phyloP scores from a whole-genome alignment of 1,140 invertebrate species.

The Drosophila arizonae region DNA sequence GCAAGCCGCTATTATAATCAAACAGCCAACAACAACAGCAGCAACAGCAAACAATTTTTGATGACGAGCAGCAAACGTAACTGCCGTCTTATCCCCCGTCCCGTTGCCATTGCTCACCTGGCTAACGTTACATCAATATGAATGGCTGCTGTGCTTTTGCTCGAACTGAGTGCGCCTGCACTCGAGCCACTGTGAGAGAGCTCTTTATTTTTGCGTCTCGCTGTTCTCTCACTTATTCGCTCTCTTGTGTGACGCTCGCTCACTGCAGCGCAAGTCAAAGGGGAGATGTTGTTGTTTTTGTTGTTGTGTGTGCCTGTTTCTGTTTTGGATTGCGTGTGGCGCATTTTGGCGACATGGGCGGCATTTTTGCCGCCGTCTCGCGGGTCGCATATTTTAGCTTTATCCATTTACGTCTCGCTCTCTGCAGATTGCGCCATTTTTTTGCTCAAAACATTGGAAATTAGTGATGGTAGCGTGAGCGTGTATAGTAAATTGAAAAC shows the following conservation, averaged over 20 bases:
- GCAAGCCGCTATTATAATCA: conserved; percentile 72
- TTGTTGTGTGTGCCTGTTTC: conserved; percentile 38
- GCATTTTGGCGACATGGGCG: conserved; percentile 77
- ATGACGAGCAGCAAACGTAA: conserved; percentile 52
- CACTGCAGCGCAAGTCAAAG: conserved; percentile 33
- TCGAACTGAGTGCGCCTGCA: conserved; percentile 42
- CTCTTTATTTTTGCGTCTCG: conserved; percentile 12
- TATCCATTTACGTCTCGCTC: conserved; percentile 62
- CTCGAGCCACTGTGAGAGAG: conserved; percentile 1
- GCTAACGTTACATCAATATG: conserved; percentile 68
- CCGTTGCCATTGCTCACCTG: conserved; percentile 52
- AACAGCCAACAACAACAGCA: conserved; percentile 48
- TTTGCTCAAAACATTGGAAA: conserved; percentile 40
- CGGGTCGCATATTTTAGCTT: conserved; percentile 69
- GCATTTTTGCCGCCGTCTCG: conserved; percentile 63
- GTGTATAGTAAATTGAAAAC: not conserved
- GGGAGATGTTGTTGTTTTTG: conserved; percentile 38
- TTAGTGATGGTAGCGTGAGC: conserved; percentile 24
- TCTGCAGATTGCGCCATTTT: conserved; percentile 72
- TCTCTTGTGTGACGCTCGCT: conserved; percentile 2
- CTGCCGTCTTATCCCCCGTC: conserved; percentile 1
- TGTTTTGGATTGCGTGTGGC: conserved; percentile 66
- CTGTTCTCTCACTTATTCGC: conserved; percentile 28
- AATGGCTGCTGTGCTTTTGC: conserved; percentile 49
- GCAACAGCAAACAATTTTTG: conserved; percentile 55